Percentiles rank a stretch among this genome's conserved stretches.
Evolutionary conservation across 2,888 invertebrate species (phyloP).

Genomic region (Eupithecia insigniata): DNA sequence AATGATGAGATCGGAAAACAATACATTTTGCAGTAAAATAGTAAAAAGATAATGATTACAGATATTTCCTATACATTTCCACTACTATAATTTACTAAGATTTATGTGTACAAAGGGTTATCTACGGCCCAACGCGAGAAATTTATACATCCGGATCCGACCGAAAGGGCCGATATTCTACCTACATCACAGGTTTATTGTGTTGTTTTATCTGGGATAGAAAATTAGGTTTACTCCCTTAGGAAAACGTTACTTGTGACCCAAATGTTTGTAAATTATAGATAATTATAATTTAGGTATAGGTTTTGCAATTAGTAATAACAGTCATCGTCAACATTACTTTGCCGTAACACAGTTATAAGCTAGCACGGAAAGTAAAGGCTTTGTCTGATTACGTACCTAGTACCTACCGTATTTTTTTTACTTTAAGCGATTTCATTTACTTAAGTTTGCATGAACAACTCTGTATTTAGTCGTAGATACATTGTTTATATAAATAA

Average conservation of each 20-base stretch:
- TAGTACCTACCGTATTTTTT: too few relatives aligned
- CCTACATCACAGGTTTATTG: slow-evolving; percentile 40
- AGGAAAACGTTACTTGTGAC: slow-evolving; percentile 7
- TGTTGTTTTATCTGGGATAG: slow-evolving; percentile 34
- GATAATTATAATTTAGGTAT: background rate
- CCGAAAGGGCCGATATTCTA: slow-evolving; percentile 64
- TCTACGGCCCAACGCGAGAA: slow-evolving; percentile 61
- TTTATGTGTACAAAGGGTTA: slow-evolving; percentile 69
- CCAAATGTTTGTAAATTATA: background rate
- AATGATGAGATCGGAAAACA: background rate
- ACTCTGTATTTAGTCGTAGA: too few relatives aligned
- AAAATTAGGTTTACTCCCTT: slow-evolving; percentile 10
- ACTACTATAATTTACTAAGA: slow-evolving; percentile 69
- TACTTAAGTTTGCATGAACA: too few relatives aligned
- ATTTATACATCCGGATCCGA: slow-evolving; percentile 62
- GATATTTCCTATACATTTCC: slow-evolving; percentile 43
- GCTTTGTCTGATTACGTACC: too few relatives aligned
- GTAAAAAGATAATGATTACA: slow-evolving; percentile 1
- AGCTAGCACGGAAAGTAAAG: too few relatives aligned
- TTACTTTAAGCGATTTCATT: too few relatives aligned
- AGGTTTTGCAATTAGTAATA: background rate
- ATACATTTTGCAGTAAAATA: background rate
- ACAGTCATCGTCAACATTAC: background rate
- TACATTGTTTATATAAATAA: too few relatives aligned
- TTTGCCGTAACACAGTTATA: too few relatives aligned